These are phyloP conservation scores for Stegophylla sp. DNA, from an alignment of 2,888 invertebrate species.

Conservation along the genomic window DNA sequence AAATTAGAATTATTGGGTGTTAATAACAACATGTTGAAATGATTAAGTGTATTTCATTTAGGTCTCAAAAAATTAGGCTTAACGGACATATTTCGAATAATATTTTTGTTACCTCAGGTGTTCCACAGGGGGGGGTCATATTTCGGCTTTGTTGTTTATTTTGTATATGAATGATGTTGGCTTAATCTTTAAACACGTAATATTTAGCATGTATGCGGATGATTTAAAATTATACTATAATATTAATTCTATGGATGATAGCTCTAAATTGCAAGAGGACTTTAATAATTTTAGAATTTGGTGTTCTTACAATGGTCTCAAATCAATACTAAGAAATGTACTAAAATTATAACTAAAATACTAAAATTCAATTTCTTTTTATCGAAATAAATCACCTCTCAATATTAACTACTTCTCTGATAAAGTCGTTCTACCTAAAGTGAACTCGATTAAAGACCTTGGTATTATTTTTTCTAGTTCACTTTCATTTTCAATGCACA, in stretches of 20 bases:
- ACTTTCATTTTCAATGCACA: too few species aligned
- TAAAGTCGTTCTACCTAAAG: too few species aligned
- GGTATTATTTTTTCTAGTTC: not conserved
- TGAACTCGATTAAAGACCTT: too few species aligned
- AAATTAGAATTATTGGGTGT: constrained; percentile 4
- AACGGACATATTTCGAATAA: not conserved
- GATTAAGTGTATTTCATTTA: not conserved
- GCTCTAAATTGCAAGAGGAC: too few species aligned
- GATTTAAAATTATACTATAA: not conserved
- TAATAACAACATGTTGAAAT: not conserved
- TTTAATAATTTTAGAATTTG: too few species aligned
- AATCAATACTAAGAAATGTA: too few species aligned
- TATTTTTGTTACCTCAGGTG: not conserved
- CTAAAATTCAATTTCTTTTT: too few species aligned
- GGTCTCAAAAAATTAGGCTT: too few species aligned
- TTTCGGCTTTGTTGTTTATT: not conserved
- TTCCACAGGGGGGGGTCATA: not conserved
- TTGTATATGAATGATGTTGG: not conserved
- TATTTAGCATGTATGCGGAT: not conserved
- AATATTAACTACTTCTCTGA: too few species aligned
- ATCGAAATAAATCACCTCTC: too few species aligned
- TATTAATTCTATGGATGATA: not conserved
- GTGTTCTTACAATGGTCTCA: too few species aligned
- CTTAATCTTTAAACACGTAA: not conserved
- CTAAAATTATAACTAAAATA: too few species aligned